Conservation (phyloP, 2,113 vertebrate species). For the Trichechus manatus region DNA sequence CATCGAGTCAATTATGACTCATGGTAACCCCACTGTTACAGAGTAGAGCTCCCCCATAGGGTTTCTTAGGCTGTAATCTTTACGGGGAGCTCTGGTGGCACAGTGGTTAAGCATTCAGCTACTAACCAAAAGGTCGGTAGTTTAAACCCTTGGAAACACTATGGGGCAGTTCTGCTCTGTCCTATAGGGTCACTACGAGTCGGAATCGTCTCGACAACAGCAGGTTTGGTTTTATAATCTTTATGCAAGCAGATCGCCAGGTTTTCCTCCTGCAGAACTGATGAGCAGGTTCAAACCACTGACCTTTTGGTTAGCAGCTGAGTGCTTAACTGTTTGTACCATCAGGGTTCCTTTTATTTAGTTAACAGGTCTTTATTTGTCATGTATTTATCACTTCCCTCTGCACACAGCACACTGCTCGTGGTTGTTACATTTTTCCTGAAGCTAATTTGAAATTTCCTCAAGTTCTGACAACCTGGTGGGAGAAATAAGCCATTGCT, state of each 20-base stretch:
- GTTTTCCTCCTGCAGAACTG: too few relatives aligned
- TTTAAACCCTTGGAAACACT: too few relatives aligned
- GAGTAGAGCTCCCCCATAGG: neutral
- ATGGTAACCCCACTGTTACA: too few relatives aligned
- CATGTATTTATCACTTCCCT: neutral
- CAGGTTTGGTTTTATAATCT: too few relatives aligned
- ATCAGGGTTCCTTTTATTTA: neutral
- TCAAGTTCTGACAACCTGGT: slow-evolving; percentile 15
- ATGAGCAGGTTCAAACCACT: neutral
- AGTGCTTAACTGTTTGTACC: neutral
- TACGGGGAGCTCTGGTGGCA: too few relatives aligned
- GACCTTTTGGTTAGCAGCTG: neutral
- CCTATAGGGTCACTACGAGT: too few relatives aligned
- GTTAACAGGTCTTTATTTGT: neutral
- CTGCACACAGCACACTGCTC: neutral
- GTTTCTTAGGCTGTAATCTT: too few relatives aligned
- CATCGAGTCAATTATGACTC: neutral
- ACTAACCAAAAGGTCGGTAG: too few relatives aligned
- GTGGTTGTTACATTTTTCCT: neutral
- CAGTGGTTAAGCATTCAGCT: too few relatives aligned
- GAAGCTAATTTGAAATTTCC: slow-evolving; percentile 45
- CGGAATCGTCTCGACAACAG: too few relatives aligned
- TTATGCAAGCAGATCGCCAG: too few relatives aligned
- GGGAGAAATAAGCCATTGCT: slow-evolving; percentile 61
- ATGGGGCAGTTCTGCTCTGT: too few relatives aligned